Base-by-base conservation (phyloP, 2,113 vertebrate species). In the Phocoena sinus region DNA sequence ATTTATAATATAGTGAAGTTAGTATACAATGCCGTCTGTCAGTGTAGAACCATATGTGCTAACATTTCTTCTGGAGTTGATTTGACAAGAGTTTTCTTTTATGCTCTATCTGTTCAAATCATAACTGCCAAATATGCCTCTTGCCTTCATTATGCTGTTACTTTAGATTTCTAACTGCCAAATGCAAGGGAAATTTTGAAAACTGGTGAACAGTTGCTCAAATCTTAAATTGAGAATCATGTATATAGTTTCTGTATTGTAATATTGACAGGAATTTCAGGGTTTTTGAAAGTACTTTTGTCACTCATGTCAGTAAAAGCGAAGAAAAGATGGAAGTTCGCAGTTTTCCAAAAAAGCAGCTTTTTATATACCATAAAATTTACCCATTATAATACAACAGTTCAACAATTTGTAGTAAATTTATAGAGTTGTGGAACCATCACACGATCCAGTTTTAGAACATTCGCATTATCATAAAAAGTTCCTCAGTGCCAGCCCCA, bases 191-290 rank as follows among this genome's bases (percentile, higher is more conserved):
- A 74, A 89, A 56, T 91, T 23, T 96, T 76, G 56, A 90, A 62
- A 93, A 90, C 31, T 58, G 41, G 21, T 96, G 41, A 91, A 83
- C 33, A 71, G 53, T 90, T 33, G 67, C 60, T 97, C 90, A 86
- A 93, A 26, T 36, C 17, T 95, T 74, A 89, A 74, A 90, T 81
- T 76, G n/a, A 97, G 80, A 93, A 96, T 95, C 33, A 53, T 38
- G 36, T 31, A 53, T 47, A 15, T 82, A 70, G 41, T 95, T 96
- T 94, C 14, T 17, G 26, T 62, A 62, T 90, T 86, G 85, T 93
- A 95, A 81, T 81, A 70, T 70, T 82, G 79, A 44, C 56, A 90
- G 58, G 62, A 90, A 90, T 93, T 86, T 41, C 8, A 70, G n/a
- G 65, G 20, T 56, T 85, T 84, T 68, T 36, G 28, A 33, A 86